Percentiles rank a stretch among this genome's conserved stretches.
phyloP scores from a whole-genome alignment of 2,113 vertebrate genomes.

The Buteo buteo region DNA sequence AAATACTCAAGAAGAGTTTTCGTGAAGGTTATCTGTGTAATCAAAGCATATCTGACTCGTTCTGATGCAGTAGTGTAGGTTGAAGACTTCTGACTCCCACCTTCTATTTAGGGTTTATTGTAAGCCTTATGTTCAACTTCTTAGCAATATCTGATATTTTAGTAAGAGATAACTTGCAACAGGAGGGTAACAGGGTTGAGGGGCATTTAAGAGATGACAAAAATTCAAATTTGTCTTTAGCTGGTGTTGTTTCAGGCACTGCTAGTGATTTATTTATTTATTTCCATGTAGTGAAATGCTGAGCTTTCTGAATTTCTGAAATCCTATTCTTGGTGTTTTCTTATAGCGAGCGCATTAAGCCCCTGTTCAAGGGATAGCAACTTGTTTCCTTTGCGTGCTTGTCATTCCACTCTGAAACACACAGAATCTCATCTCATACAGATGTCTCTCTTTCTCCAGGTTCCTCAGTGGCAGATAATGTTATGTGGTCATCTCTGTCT shows the following conservation, averaged over 20 bases:
- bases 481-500: background rate
- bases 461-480: background rate
- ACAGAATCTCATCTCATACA: background rate
- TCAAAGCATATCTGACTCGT: background rate
- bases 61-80: background rate
- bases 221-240: background rate
- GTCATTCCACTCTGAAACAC: background rate
- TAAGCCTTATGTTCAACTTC: background rate
- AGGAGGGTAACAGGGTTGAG: background rate
- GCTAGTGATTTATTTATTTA: background rate
- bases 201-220: background rate
- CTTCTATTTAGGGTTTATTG: background rate
- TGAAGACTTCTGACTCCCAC: background rate
- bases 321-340: background rate
- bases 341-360: background rate
- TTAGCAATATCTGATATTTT: background rate
- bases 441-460: background rate
- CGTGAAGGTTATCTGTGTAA: background rate
- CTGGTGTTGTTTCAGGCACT: background rate
- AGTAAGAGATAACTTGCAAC: background rate
- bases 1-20: background rate
- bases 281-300: background rate
- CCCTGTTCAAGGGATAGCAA: background rate
- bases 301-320: background rate
- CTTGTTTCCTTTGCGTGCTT: background rate